Evolutionary conservation across 2,113 vertebrate genomes (phyloP), one percentile per base, ranked within the genome.

Genomic region (Callionymus lyra): DNA sequence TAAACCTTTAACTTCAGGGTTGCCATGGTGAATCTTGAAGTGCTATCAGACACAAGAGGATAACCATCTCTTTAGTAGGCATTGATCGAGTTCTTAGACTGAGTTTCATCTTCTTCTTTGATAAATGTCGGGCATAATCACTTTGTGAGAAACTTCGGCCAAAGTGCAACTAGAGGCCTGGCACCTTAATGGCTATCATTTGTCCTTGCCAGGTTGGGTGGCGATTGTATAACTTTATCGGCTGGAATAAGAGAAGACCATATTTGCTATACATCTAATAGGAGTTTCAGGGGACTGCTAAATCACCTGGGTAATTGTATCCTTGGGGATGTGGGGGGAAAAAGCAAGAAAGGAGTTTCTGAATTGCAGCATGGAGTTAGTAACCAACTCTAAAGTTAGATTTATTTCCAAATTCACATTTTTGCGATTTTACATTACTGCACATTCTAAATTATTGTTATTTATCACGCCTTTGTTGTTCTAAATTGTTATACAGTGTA

Each of bases 181-280:
- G 61, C 63, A 56, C 56, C 16, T 17, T 81, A 82, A 82, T 79
- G 62, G 74, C 57, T 18, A 46, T 72, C 74, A 74, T 82, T 80
- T 82, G 70, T 82, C 71, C 42, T 55, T 74, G 80, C 70, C 77
- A 76, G 52, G 69, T 77, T 76, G 68, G 72, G 42, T 54, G 55
- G 63, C 44, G 44, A 65, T 62, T 69, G 65, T 70, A 76, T 56
- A 63, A 65, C 47, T 76, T 63, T 49, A 55, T 42, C 21, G 47
- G 36, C 41, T 9, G 10, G 52, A 52, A 27, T 50, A 52, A 64
- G 45, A 14, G 55, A 60, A 15, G 34, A 40, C 55, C 31, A 40
- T 54, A 52, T 68, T 79, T 70, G 54, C n/a, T n/a, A n/a, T n/a
- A n/a, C n/a, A n/a, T n/a, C n/a, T 27, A 27, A 27, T 27, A 8